A percentile compares a stretch with the other conserved stretches of the same genome.
Conservation (phyloP, 2,797 vertebrate genomes). For the Oreochromis mossambicus region DNA sequence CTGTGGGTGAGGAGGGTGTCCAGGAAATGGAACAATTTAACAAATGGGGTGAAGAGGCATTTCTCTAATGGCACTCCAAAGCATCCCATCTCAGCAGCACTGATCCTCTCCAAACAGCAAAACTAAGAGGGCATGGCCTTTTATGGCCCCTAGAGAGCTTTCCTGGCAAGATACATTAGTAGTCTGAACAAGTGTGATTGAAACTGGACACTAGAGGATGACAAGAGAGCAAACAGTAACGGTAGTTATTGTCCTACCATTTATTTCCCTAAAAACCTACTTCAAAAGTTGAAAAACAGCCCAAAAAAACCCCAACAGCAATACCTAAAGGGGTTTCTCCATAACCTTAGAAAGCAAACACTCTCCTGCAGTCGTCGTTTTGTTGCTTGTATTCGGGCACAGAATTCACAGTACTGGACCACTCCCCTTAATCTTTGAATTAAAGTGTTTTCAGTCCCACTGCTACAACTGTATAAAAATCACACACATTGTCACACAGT, state of each 20-base stretch:
- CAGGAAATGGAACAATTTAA: slow-evolving; percentile 68
- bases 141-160: slow-evolving; percentile 9
- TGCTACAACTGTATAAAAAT: background rate
- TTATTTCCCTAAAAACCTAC: background rate
- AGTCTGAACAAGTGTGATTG: background rate
- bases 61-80: slow-evolving; percentile 55
- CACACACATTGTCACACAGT: background rate
- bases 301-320: accelerated
- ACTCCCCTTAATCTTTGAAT: background rate
- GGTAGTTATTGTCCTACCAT: background rate
- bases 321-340: background rate
- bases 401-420: background rate
- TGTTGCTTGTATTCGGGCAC: background rate
- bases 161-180: slow-evolving; percentile 13
- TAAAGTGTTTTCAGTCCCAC: background rate
- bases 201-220: background rate
- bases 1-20: slow-evolving; percentile 32
- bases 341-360: background rate
- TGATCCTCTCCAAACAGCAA: slow-evolving; percentile 26
- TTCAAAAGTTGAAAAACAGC: background rate
- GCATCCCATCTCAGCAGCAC: slow-evolving; percentile 18
- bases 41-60: slow-evolving; percentile 59
- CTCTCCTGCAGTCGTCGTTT: accelerated
- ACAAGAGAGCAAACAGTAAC: background rate
- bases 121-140: slow-evolving; percentile 5